Conservation (phyloP, 2,797 vertebrate species). For the Siniperca undulata region DNA sequence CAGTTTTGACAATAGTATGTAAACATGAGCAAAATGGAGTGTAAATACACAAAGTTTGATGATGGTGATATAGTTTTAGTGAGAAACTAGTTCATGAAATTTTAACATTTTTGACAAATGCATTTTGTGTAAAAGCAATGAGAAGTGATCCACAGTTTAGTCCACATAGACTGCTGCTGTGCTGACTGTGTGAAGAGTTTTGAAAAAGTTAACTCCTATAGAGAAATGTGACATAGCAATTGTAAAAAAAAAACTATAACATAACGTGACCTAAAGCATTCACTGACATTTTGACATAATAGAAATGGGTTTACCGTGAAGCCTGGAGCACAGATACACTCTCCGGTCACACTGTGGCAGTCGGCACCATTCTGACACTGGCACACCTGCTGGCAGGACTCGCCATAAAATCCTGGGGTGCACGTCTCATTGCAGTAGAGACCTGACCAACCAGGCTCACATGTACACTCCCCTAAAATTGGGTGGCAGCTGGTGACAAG, state of each 20-base stretch:
- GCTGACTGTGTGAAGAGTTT: too few relatives aligned
- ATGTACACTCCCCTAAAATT: conserved; percentile 95
- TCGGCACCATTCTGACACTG: conserved; percentile 96
- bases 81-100: too few relatives aligned
- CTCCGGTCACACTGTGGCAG: conserved; percentile 93
- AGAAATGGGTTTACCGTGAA: conserved; percentile 88
- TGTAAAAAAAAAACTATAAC: background rate
- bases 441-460: conserved; percentile 93
- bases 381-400: conserved; percentile 94
- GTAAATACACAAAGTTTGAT: too few relatives aligned
- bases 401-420: conserved; percentile 92
- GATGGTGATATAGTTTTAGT: too few relatives aligned
- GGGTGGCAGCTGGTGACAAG: conserved; percentile 93
- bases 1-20: too few relatives aligned
- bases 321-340: conserved; percentile 94
- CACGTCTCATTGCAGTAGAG: conserved; percentile 98
- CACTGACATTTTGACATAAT: background rate
- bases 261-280: background rate
- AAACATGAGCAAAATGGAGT: too few relatives aligned
- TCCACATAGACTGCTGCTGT: too few relatives aligned
- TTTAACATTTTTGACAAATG: too few relatives aligned
- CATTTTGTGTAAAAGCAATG: too few relatives aligned
- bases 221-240: too few relatives aligned
- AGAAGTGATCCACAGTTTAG: too few relatives aligned
- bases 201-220: too few relatives aligned